Base-by-base conservation (phyloP, 2,797 vertebrate species). In the Argya squamiceps region DNA sequence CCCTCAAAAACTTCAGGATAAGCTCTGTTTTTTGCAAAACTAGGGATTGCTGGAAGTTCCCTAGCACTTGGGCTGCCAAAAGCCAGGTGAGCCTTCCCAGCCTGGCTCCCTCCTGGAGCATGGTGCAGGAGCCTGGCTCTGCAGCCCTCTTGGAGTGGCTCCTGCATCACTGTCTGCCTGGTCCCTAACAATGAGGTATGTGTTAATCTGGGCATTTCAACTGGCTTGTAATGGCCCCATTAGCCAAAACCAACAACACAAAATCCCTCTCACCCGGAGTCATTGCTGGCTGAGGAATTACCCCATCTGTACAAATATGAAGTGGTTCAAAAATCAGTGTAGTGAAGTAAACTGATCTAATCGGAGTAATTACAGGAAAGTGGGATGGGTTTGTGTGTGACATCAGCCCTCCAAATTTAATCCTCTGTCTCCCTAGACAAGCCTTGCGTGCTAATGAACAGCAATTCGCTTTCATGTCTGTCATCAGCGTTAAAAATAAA, bases 131-230 rank as follows among this genome's bases (percentile, higher is more conserved):
- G 55, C 91, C 92, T 58, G 30, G 65, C 88, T 55, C 29, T 29
- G 30, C 87, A 53, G 70, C 68, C 50, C 83, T 18, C 4, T 29
- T 84, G 49, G 11, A 90, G 89, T 64, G 13, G 74, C 68, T 86
- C 81, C 93, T 5, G 43, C 85, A 29, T 86, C 60, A n/a, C 60
- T 94, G 94, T 96, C 96, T 88, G 73, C 95, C 69, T 37, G 69
- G 50, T 39, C 65, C 84, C 96, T 89, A 91, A 97, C 96, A 97
- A 86, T 97, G 98, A 98, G 96, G 96, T 98, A 97, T 98, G 98
- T 98, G 98, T 98, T 97, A 98, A 97, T 98, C 91, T 97, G 97
- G 96, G 97, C 97, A 97, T 97, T 97, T 79, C 88, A 63, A 68
- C 96, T 96, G 65, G 96, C 96, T 98, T 92, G 92, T 95, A 86